These are phyloP conservation scores for Fragum sueziense DNA, from an alignment of 2,888 invertebrate genomes.

Conservation along the genomic window DNA sequence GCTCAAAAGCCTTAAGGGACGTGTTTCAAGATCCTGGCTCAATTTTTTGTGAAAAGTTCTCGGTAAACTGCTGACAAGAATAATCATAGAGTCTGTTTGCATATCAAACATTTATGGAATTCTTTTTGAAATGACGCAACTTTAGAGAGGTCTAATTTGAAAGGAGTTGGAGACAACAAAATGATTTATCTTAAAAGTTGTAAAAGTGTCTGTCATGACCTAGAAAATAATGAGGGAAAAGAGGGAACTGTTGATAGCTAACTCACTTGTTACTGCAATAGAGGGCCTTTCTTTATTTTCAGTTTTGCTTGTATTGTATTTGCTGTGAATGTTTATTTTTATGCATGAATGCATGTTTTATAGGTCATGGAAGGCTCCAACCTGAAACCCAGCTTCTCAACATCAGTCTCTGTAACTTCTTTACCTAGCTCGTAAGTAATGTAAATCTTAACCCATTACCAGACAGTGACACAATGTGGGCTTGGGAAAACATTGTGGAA, in stretches of 20 bases:
- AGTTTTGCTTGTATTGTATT: neutral
- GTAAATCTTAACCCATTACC: neutral
- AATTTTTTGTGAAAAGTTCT: too few species aligned
- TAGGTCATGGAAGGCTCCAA: slow-evolving; percentile 17
- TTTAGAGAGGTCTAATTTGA: neutral
- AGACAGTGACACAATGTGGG: neutral
- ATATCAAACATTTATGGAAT: too few species aligned
- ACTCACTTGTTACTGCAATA: too few species aligned
- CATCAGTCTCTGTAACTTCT: neutral
- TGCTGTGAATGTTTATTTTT: neutral
- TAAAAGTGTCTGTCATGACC: neutral
- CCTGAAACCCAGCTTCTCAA: neutral
- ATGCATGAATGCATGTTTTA: slow-evolving; percentile 8
- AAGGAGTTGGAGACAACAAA: neutral
- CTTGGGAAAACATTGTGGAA: neutral
- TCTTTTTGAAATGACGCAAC: too few species aligned
- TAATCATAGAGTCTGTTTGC: too few species aligned
- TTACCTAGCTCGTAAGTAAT: slow-evolving; percentile 10
- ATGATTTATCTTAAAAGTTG: neutral
- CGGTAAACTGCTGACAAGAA: too few species aligned
- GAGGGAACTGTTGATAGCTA: neutral
- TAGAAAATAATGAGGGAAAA: slow-evolving; percentile 1
- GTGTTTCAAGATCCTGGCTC: too few species aligned
- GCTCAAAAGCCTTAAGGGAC: too few species aligned
- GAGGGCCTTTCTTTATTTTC: too few species aligned